Percentiles rank a stretch among this genome's conserved stretches.
Evolutionary conservation across 2,113 vertebrate genomes (phyloP).

Genomic region (Heterochromis multidens): DNA sequence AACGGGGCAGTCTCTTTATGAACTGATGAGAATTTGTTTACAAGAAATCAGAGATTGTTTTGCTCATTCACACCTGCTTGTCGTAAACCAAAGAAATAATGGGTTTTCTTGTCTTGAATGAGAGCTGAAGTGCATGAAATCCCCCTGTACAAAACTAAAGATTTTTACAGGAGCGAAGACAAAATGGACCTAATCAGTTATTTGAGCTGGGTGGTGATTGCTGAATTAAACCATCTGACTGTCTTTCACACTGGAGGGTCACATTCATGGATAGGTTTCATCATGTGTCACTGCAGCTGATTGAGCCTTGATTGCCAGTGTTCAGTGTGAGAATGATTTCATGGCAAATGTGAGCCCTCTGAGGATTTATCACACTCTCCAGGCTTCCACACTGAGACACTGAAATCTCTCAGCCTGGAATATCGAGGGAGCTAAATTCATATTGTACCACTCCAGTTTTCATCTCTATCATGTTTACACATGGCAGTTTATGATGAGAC

Average conservation of each 20-base stretch:
- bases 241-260: slow-evolving; percentile 37
- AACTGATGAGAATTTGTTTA: slow-evolving; percentile 54
- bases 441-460: not conserved
- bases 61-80: slow-evolving; percentile 13
- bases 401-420: not conserved
- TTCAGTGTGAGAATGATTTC: slow-evolving; percentile 33
- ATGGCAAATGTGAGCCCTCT: slow-evolving; percentile 10
- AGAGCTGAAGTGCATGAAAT: slow-evolving; percentile 19
- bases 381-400: not conserved
- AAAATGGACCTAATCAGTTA: slow-evolving; percentile 51
- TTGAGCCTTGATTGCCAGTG: slow-evolving; percentile 41
- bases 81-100: slow-evolving; percentile 31
- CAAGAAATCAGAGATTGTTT: slow-evolving; percentile 41
- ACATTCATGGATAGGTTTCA: slow-evolving; percentile 28
- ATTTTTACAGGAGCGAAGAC: slow-evolving; percentile 16
- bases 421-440: not conserved
- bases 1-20: slow-evolving; percentile 13
- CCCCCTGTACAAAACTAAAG: not conserved
- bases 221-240: slow-evolving; percentile 41
- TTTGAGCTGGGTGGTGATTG: slow-evolving; percentile 27
- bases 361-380: slow-evolving; percentile 5
- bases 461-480: not conserved
- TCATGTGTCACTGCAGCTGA: slow-evolving; percentile 17
- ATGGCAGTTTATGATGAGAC: not conserved
- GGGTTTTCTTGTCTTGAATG: not conserved